Conservation (phyloP, 2,888 invertebrate species). For the Calameuta idolon region DNA sequence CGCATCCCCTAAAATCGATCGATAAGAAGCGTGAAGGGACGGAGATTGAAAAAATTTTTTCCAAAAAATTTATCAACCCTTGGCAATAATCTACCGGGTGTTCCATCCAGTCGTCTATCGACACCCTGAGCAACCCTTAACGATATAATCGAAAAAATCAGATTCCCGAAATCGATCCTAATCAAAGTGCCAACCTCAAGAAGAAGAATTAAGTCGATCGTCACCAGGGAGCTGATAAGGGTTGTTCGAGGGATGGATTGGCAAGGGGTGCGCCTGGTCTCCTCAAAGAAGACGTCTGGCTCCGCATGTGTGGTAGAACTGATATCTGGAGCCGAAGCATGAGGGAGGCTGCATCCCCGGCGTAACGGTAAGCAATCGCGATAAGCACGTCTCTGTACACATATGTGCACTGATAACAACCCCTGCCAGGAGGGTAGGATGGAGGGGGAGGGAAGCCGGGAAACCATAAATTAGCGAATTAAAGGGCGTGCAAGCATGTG, state of each 20-base stretch:
- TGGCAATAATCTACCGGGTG: neutral
- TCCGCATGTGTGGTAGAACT: conserved; percentile 45
- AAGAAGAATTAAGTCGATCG: neutral
- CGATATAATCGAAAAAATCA: neutral
- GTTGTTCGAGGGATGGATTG: neutral
- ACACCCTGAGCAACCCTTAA: neutral
- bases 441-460: neutral
- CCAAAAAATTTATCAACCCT: neutral
- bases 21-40: neutral
- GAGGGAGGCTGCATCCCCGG: conserved; percentile 54
- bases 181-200: neutral
- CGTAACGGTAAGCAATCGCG: conserved; percentile 53
- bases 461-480: conserved; percentile 11
- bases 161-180: neutral
- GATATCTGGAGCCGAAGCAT: conserved; percentile 52
- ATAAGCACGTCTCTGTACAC: neutral
- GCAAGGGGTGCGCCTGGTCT: neutral
- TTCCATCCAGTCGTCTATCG: neutral
- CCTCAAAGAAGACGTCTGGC: neutral
- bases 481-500: conserved; percentile 1
- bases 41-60: neutral
- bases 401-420: neutral
- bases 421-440: neutral
- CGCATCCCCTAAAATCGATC: neutral
- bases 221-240: neutral